A percentile compares a stretch with the other conserved stretches of the same genome.
Conservation (phyloP, 2,888 invertebrate genomes). For the Erebia aethiops region DNA sequence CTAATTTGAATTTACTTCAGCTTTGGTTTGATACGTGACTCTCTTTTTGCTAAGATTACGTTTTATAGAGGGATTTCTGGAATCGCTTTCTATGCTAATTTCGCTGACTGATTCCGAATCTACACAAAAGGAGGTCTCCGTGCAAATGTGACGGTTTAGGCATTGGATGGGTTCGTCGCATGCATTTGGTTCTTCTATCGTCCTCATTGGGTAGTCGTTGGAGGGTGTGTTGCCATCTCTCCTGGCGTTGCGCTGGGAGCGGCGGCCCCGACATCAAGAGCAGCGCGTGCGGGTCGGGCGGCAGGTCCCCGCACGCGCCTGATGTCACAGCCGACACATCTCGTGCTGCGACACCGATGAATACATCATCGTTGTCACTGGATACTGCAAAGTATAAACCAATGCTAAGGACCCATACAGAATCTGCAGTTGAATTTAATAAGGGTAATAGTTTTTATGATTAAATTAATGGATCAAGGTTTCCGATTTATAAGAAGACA, state of each 20-base stretch:
- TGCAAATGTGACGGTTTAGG: conserved; percentile 60
- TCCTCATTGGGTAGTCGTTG: conserved; percentile 63
- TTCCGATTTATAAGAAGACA: too few species aligned
- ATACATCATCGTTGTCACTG: conserved; percentile 82
- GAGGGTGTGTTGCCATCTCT: conserved; percentile 58
- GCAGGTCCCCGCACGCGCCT: conserved; percentile 74
- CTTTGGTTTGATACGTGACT: conserved; percentile 70
- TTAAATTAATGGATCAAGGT: too few species aligned
- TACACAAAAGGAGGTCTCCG: conserved; percentile 56
- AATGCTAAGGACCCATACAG: background rate
- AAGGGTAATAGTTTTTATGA: too few species aligned
- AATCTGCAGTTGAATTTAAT: too few species aligned
- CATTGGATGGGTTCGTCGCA: conserved; percentile 68
- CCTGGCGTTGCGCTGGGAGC: conserved; percentile 48
- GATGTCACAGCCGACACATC: conserved; percentile 87
- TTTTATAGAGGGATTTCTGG: conserved; percentile 65
- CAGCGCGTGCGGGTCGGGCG: conserved; percentile 66
- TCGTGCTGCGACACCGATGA: conserved; percentile 86
- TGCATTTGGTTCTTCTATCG: conserved; percentile 54
- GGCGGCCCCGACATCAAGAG: conserved; percentile 74
- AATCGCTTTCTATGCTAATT: conserved; percentile 72
- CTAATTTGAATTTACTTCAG: conserved; percentile 61
- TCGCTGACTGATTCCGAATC: conserved; percentile 74
- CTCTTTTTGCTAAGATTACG: conserved; percentile 59
- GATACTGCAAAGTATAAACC: conserved; percentile 67